These are phyloP conservation scores for Crotalus helleri DNA, from an alignment of 2,113 vertebrate species.

Conservation along the genomic window DNA sequence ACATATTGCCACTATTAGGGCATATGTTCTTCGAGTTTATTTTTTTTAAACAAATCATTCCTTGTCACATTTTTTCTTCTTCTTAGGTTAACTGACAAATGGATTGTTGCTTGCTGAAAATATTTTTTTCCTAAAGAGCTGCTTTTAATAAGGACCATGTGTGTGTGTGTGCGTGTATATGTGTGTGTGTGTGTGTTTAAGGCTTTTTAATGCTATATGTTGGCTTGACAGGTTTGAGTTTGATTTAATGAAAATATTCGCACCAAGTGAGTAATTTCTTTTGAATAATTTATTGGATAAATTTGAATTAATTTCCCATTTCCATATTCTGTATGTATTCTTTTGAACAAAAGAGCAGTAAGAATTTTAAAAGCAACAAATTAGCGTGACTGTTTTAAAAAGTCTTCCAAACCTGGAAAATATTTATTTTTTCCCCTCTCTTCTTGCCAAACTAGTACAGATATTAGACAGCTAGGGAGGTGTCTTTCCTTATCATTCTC, in stretches of 20 bases:
- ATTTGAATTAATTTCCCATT: conserved; percentile 42
- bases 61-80: background rate
- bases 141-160: background rate
- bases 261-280: conserved; percentile 42
- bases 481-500: background rate
- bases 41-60: background rate
- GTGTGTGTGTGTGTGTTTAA: background rate
- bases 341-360: conserved; percentile 21
- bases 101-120: background rate
- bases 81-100: background rate
- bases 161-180: background rate
- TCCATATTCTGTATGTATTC: conserved; percentile 31
- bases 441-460: background rate
- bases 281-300: conserved; percentile 51
- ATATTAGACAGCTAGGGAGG: background rate
- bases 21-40: background rate
- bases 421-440: background rate
- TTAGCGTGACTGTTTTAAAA: conserved; percentile 3
- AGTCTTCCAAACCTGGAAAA: background rate
- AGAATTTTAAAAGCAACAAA: conserved; percentile 7
- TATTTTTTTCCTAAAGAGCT: conserved; percentile 15
- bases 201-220: background rate
- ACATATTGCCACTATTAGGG: background rate
- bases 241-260: conserved; percentile 38
- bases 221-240: conserved; percentile 29